Percentiles rank a stretch among this genome's conserved stretches.
phyloP scores from a whole-genome alignment of 2,888 invertebrate genomes.

The Latrodectus elegans region DNA sequence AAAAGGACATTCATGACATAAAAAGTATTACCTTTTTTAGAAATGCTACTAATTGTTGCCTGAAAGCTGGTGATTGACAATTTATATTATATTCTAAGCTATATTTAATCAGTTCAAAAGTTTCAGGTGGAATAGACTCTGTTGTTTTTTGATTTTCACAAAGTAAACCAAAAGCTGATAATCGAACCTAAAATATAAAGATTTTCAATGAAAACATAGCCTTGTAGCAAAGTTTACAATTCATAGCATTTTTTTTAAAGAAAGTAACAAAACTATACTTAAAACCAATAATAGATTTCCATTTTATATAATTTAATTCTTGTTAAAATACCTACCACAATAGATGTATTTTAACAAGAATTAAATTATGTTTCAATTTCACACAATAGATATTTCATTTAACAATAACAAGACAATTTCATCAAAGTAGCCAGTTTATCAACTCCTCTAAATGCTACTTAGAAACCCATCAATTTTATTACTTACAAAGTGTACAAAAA shows the following conservation, averaged over 20 bases:
- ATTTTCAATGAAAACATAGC: neutral
- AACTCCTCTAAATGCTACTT: too few species aligned
- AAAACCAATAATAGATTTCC: too few species aligned
- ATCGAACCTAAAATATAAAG: slow-evolving; percentile 79
- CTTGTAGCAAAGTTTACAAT: neutral
- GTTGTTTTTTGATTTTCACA: slow-evolving; percentile 85
- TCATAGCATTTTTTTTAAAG: neutral
- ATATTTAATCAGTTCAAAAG: slow-evolving; percentile 80
- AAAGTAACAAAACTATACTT: neutral
- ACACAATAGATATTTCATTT: too few species aligned
- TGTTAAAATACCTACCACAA: too few species aligned
- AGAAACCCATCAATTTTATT: too few species aligned
- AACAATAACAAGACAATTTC: too few species aligned
- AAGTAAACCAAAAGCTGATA: slow-evolving; percentile 82
- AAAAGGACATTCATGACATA: too few species aligned
- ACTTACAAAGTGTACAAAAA: too few species aligned
- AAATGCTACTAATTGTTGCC: slow-evolving; percentile 64
- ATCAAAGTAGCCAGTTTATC: too few species aligned
- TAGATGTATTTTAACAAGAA: too few species aligned
- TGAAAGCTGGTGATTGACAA: slow-evolving; percentile 66
- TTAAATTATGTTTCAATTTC: too few species aligned
- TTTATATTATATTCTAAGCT: slow-evolving; percentile 46
- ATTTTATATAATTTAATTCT: too few species aligned
- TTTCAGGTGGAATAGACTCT: slow-evolving; percentile 79
- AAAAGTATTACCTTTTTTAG: slow-evolving; percentile 53